Conservation (phyloP, 2,113 vertebrate genomes). For the Protobothrops mucrosquamatus region DNA sequence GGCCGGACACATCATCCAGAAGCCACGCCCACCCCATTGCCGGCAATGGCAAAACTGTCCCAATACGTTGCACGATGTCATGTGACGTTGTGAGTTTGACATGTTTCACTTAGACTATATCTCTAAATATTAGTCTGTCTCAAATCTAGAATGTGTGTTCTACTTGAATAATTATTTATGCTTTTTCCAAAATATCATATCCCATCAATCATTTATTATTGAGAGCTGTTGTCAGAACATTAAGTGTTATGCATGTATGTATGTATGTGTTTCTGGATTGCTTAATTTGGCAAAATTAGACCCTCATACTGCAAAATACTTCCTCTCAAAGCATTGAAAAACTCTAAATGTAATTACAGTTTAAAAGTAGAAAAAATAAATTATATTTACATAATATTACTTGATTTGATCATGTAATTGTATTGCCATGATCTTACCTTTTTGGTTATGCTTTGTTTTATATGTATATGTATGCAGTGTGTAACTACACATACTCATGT, state of each 20-base stretch:
- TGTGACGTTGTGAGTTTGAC: too few relatives aligned
- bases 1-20: too few relatives aligned
- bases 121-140: background rate
- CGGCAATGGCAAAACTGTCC: too few relatives aligned
- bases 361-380: slow-evolving; percentile 51
- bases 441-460: slow-evolving; percentile 13
- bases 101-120: background rate
- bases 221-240: background rate
- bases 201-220: background rate
- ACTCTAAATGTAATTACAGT: background rate
- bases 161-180: background rate
- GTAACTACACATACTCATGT: slow-evolving; percentile 25
- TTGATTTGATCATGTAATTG: slow-evolving; percentile 36
- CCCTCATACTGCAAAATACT: background rate
- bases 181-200: background rate
- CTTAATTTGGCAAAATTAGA: background rate
- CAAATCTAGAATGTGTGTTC: background rate
- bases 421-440: slow-evolving; percentile 37
- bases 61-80: too few relatives aligned
- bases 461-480: background rate
- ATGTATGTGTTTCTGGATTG: background rate
- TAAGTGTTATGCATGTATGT: background rate
- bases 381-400: slow-evolving; percentile 53
- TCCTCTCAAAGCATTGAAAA: background rate
- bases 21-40: too few relatives aligned